Evolutionary conservation across 2,797 vertebrate genomes (phyloP), one percentile per base, ranked within the genome.

Genomic region (Holocentrus rufus): DNA sequence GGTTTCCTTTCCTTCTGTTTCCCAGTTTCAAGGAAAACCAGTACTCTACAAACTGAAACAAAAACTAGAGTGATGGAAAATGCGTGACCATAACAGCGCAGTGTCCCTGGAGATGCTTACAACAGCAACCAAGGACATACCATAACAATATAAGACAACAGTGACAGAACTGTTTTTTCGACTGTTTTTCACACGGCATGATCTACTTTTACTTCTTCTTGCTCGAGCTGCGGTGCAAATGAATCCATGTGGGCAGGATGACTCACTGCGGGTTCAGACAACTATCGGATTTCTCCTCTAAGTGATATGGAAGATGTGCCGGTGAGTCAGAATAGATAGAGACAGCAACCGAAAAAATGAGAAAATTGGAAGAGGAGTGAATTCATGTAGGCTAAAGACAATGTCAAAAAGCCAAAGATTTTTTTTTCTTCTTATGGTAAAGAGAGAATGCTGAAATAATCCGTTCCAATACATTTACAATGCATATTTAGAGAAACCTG

Each of bases 151-250:
- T 8, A 17, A 11, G 4, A 58, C 31, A 9, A 22, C 25, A 5
- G 20, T 14, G 34, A 42, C 36, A 39, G 23, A 23, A 42, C n/a
- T n/a, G n/a, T n/a, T n/a, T n/a, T n/a, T 15, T 42, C 7, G 2
- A 42, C 17, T 27, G 25, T 27, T 20, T 53, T 42, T 14, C 10
- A 14, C 39, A 42, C 15, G 6, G 44, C 23, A 42, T 39, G 2
- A 1, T 46, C n/a, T 54, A 22, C 1, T 76, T 67, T 79, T 42
- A 52, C 36, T 81, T 65, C 18, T 8, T 69, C 61, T 73, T 22
- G 57, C 17, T 67, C 3, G 1, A 34, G 23, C 7, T 62, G 2
- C 47, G 61, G 20, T 30, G 25, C 1, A 5, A 55, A 0, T 34
- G 25, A 73, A 11, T 11, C 0, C 15, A 20, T 18, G 3, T 62